Evolutionary conservation across 2,888 invertebrate genomes (phyloP), one percentile per base, ranked within the genome.

Genomic region (Eumerus sabulonum): DNA sequence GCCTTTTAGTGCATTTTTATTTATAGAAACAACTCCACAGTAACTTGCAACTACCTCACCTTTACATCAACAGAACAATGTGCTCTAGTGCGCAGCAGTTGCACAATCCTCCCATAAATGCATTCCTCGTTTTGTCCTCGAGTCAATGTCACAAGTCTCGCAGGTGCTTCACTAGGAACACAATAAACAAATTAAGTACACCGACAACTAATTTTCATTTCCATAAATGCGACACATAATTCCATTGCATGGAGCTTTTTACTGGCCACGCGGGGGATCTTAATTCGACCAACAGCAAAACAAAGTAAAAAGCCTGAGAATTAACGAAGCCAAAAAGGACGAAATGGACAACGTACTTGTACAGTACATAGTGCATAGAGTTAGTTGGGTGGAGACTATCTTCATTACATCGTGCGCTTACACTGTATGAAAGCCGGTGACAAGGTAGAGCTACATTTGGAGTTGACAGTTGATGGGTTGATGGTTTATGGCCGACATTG

Each of bases 141-240:
- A 38, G 14, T 36, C 48, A 68, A 68, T 60, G 60, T 59, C 68
- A 68, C 1, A 63, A 45, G 9, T 44, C 45, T 50, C 35, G 14
- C 19, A 50, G 11, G 60, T 60, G 16, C 44, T 11, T 14, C 18
- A 17, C 5, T 42, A 16, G 16, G 18, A 16, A 54, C 19, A 9
- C 53, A 40, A n/a, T 3, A n/a, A 40, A 51, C 35, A 16, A 9
- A 4, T 51, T 16, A 27, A 47, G 27, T 1, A 51, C n/a, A 47
- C 9, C 9, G 13, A 35, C 3, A 48, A 36, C 53, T 76, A 64
- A 71, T 71, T 71, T 71, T 64, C 57, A 76, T 64, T 76, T 70
- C 76, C 71, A 76, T 71, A 76, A 76, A 76, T 71, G 71, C 66
- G 76, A 71, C 76, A 27, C 27, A 76, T 71, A 76, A 76, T 76